phyloP scores from a whole-genome alignment of 2,113 vertebrate genomes.

The Ammodytes dubius region DNA sequence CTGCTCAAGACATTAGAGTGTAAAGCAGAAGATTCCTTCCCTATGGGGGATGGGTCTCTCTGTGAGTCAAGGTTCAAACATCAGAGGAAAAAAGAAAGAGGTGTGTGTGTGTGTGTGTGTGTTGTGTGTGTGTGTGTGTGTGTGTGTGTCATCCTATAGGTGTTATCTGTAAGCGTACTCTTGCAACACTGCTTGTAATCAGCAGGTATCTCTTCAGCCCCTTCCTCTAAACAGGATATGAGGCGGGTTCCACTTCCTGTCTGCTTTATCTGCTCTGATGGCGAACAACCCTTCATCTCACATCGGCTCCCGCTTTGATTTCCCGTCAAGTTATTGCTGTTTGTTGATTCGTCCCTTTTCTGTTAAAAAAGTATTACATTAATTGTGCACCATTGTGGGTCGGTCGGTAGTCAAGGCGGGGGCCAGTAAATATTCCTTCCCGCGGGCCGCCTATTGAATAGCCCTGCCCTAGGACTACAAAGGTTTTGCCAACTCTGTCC shows the following conservation, averaged over 20 bases:
- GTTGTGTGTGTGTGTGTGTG: neutral
- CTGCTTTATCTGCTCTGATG: conserved; percentile 42
- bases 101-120: neutral
- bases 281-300: conserved; percentile 7
- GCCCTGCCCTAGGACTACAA: conserved; percentile 48
- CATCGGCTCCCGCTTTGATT: conserved; percentile 64
- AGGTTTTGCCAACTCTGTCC: conserved; percentile 42
- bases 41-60: conserved; percentile 37
- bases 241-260: conserved; percentile 66
- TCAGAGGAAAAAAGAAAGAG: conserved; percentile 36
- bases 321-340: conserved; percentile 47
- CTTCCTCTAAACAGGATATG: conserved; percentile 74
- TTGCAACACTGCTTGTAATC: conserved; percentile 27
- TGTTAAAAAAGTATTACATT: conserved; percentile 2
- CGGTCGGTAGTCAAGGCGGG: no score
- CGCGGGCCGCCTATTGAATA: no score
- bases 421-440: no score
- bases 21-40: conserved; percentile 34
- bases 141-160: neutral
- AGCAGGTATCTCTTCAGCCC: conserved; percentile 56
- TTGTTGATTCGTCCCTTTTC: conserved; percentile 5
- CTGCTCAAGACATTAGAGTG: conserved; percentile 25
- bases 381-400: no score
- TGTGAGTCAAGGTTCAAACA: conserved; percentile 23
- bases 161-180: conserved; percentile 10